Percentiles rank a stretch among this genome's conserved stretches.
Evolutionary conservation across 2,113 vertebrate species (phyloP).

Genomic region (Burhinus oedicnemus): DNA sequence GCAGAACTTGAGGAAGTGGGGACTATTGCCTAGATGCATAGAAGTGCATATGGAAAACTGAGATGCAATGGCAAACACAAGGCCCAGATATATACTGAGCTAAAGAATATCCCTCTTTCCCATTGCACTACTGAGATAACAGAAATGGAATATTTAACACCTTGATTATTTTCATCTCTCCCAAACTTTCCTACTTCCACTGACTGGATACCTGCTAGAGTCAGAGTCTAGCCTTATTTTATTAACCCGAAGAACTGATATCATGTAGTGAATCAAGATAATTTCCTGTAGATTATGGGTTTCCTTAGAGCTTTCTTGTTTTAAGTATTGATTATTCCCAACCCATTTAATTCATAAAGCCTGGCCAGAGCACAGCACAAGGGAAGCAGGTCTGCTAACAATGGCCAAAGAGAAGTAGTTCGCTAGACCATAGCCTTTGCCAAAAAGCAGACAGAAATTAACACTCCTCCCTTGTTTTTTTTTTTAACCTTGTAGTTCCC

Average conservation of each 20-base stretch:
- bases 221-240: not conserved
- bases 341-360: not conserved
- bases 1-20: not conserved
- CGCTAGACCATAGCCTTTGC: not conserved
- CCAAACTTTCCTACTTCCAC: not conserved
- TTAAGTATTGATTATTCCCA: not conserved
- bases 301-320: not conserved
- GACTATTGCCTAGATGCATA: not conserved
- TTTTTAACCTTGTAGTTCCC: not conserved
- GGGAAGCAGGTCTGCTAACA: not conserved
- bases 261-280: not conserved
- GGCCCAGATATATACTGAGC: not conserved
- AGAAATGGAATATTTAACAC: not conserved
- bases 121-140: not conserved
- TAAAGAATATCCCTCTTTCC: not conserved
- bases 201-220: not conserved
- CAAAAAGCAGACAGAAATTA: not conserved
- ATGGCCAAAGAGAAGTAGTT: not conserved
- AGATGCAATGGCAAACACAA: not conserved
- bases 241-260: not conserved
- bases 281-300: not conserved
- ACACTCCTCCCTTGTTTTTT: not conserved
- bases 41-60: not conserved
- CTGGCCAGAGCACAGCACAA: not conserved
- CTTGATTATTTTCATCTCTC: not conserved